Percentiles rank a stretch among this genome's conserved stretches.
phyloP scores from a whole-genome alignment of 2,888 invertebrate species.

The Tachina lurida region DNA sequence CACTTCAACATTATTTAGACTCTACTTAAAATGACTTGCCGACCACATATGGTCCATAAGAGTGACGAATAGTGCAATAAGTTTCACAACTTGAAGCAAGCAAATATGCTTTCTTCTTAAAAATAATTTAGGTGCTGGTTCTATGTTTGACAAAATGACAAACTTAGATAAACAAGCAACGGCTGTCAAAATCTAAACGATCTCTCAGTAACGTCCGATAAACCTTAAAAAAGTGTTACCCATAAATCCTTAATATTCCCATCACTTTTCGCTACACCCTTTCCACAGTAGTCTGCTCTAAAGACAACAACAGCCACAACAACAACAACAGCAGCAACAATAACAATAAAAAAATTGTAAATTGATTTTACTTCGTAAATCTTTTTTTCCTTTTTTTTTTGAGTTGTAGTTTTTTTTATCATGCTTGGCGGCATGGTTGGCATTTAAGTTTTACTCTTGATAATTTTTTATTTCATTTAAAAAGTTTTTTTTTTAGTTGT shows the following conservation, averaged over 20 bases:
- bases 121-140: too few species aligned
- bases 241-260: neutral
- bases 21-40: too few species aligned
- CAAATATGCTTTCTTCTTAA: too few species aligned
- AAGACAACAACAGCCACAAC: constrained; percentile 35
- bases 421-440: constrained; percentile 70
- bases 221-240: too few species aligned
- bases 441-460: constrained; percentile 70
- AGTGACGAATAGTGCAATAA: too few species aligned
- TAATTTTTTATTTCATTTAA: constrained; percentile 65
- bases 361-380: constrained; percentile 62
- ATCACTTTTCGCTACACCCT: constrained; percentile 3
- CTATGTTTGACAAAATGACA: too few species aligned
- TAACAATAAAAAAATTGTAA: constrained; percentile 50
- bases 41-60: too few species aligned
- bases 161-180: too few species aligned
- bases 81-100: too few species aligned
- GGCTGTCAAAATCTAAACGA: too few species aligned
- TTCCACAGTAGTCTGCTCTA: neutral
- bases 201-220: too few species aligned
- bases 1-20: too few species aligned
- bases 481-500: constrained; percentile 49
- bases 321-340: constrained; percentile 35
- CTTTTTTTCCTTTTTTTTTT: constrained; percentile 22
- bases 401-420: constrained; percentile 64